Evolutionary conservation across 2,113 vertebrate species (phyloP).

Genomic region (Siphamia tubifer): DNA sequence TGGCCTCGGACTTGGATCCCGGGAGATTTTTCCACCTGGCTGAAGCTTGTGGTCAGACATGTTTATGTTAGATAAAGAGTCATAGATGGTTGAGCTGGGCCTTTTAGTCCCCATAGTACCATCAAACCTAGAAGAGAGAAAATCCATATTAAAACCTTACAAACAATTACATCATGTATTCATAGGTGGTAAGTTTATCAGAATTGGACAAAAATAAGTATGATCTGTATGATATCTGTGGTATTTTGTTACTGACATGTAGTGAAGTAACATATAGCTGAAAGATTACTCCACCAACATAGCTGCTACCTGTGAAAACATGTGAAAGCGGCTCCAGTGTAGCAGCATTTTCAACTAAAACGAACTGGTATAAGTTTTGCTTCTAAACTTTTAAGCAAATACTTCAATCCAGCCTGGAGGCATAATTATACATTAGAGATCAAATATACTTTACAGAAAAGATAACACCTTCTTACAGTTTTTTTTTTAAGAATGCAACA

Average conservation of each 20-base stretch:
- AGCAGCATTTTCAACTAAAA: background rate
- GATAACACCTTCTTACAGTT: conserved; percentile 32
- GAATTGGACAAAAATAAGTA: background rate
- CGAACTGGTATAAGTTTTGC: no score
- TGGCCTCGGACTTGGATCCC: conserved; percentile 63
- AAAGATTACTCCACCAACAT: background rate
- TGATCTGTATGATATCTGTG: background rate
- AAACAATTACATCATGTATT: no score
- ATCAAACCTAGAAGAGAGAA: conserved; percentile 68
- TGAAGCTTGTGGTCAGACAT: conserved; percentile 57
- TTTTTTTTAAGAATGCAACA: conserved; percentile 53
- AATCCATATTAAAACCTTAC: background rate
- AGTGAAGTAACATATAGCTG: background rate
- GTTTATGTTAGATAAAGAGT: conserved; percentile 57
- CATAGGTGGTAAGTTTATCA: no score
- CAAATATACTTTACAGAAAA: no score
- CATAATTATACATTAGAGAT: no score
- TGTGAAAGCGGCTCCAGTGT: background rate
- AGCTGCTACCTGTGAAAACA: background rate
- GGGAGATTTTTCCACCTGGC: conserved; percentile 52
- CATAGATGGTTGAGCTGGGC: conserved; percentile 55
- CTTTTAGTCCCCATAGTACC: conserved; percentile 75
- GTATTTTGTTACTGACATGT: background rate
- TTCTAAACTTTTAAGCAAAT: no score
- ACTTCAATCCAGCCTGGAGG: no score